Percentiles rank a stretch among this genome's conserved stretches.
These are phyloP conservation scores for Lophura swinhoii DNA, from an alignment of 2,797 vertebrate species.

Conservation along the genomic window DNA sequence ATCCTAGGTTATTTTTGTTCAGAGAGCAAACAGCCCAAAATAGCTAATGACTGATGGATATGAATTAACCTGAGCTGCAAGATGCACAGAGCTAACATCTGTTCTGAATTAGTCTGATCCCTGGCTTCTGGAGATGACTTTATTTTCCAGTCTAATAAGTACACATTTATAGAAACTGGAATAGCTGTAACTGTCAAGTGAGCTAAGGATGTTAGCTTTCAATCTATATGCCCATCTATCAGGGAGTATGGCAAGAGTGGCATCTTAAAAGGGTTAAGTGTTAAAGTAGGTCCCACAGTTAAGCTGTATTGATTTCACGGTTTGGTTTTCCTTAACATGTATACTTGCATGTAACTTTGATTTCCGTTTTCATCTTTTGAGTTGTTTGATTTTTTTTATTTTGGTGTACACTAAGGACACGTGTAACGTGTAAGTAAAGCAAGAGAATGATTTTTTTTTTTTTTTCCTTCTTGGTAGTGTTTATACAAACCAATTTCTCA, in stretches of 20 bases:
- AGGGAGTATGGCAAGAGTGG: background rate
- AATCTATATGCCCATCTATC: background rate
- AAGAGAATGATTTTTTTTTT: background rate
- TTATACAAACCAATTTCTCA: background rate
- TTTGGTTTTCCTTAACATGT: background rate
- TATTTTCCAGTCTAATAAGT: slow-evolving; percentile 11
- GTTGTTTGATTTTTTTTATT: too few species aligned
- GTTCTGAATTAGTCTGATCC: background rate
- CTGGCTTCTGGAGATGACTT: background rate
- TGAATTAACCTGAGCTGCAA: background rate
- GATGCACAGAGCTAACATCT: background rate
- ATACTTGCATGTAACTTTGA: background rate
- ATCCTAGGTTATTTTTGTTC: background rate
- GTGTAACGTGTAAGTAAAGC: background rate
- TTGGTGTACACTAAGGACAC: background rate
- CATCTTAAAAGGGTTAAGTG: background rate
- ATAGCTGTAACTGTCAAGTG: background rate
- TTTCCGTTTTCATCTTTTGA: background rate
- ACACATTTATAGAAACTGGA: background rate
- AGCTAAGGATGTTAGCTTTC: background rate
- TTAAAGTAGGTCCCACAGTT: background rate
- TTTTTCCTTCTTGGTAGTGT: background rate
- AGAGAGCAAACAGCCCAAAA: background rate
- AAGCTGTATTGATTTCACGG: background rate
- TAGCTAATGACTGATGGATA: background rate